Evolutionary conservation across 2,888 invertebrate species (phyloP).

Genomic region (Atethmia centrago): DNA sequence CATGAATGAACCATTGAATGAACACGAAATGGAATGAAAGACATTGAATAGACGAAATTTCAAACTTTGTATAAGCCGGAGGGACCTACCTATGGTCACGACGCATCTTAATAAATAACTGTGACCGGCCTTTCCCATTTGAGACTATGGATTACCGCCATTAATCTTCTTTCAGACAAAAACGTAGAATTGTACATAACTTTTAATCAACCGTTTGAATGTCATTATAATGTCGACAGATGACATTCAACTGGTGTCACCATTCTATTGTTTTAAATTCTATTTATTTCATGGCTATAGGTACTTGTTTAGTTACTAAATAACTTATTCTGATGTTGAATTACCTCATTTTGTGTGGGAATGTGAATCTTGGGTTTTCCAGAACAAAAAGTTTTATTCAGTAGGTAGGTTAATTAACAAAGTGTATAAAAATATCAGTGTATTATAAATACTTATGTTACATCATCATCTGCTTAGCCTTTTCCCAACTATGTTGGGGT

Average conservation of each 20-base stretch:
- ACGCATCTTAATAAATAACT: no score
- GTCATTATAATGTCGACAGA: conserved; percentile 34
- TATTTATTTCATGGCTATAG: conserved; percentile 1
- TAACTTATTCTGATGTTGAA: conserved; percentile 30
- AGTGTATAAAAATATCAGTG: conserved; percentile 12
- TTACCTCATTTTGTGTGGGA: conserved; percentile 46
- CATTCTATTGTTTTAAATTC: conserved; percentile 40
- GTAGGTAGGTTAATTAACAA: not conserved
- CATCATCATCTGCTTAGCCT: no score
- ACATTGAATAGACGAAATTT: no score
- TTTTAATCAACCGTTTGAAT: conserved; percentile 38
- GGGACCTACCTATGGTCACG: no score
- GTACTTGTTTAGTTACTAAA: conserved; percentile 13
- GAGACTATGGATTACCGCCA: not conserved
- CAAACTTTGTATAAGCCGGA: no score
- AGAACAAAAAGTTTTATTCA: conserved; percentile 1
- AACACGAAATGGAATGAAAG: no score
- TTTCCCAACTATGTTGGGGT: no score
- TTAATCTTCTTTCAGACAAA: conserved; percentile 21
- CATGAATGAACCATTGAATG: no score
- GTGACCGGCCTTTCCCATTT: no score
- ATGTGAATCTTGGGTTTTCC: conserved; percentile 33
- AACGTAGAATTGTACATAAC: conserved; percentile 1
- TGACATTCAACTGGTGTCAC: conserved; percentile 44
- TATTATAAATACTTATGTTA: not conserved